Evolutionary conservation across 2,113 vertebrate genomes (phyloP).

Genomic region (Ictidomys tridecemlineatus): DNA sequence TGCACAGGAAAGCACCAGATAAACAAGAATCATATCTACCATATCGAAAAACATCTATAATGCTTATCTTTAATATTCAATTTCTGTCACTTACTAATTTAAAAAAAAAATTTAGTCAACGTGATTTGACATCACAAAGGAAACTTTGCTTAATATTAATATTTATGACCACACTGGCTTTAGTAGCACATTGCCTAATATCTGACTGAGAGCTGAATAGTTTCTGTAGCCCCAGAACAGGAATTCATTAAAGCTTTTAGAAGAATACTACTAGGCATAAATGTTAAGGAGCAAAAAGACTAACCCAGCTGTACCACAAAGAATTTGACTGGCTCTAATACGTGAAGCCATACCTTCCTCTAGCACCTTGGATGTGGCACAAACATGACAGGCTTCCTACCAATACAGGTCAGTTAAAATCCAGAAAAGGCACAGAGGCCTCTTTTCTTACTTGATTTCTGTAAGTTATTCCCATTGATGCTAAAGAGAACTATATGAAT

Average conservation of each 20-base stretch:
- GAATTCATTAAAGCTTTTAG: not conserved
- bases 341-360: not conserved
- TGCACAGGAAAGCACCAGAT: not conserved
- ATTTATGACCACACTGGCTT: not conserved
- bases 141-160: not conserved
- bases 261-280: not conserved
- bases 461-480: constrained; percentile 25
- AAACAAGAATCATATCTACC: not conserved
- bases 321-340: not conserved
- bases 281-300: not conserved
- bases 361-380: not conserved
- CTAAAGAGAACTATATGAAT: constrained; percentile 70
- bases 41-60: not conserved
- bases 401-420: not conserved
- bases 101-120: not conserved
- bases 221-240: not conserved
- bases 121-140: not conserved
- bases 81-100: not conserved
- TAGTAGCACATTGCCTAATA: not conserved
- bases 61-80: not conserved
- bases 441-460: constrained; percentile 52
- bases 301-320: not conserved
- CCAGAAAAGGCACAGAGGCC: constrained; percentile 13
- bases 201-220: not conserved
- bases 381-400: not conserved